phyloP scores from a whole-genome alignment of 1,140 invertebrate species.

The Platorchestia sp. region DNA sequence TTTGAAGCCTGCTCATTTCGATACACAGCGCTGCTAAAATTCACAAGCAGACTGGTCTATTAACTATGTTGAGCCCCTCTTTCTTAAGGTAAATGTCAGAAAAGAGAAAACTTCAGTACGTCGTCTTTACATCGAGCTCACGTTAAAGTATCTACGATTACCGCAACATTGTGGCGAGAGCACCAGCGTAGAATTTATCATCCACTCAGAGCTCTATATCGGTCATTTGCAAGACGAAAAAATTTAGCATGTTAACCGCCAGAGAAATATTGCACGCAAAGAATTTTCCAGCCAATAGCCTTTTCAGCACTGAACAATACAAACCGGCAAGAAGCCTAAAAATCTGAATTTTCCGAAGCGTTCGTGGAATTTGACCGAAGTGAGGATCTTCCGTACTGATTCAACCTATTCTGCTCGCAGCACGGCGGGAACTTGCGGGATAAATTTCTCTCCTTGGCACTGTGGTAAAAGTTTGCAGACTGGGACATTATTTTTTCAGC shows the following conservation, averaged over 20 bases:
- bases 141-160: neutral
- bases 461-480: neutral
- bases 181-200: neutral
- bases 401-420: neutral
- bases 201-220: neutral
- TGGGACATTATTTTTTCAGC: neutral
- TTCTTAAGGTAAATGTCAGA: too few relatives aligned
- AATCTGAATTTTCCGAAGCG: neutral
- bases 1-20: too few relatives aligned
- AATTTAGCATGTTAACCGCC: neutral
- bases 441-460: neutral
- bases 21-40: too few relatives aligned
- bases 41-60: too few relatives aligned
- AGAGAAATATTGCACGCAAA: neutral
- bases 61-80: too few relatives aligned
- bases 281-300: neutral
- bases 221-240: neutral
- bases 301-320: neutral
- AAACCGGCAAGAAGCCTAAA: neutral
- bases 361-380: neutral
- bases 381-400: neutral
- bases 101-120: too few relatives aligned
- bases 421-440: neutral
- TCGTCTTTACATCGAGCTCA: too few relatives aligned
- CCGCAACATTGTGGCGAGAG: neutral